These are phyloP conservation scores for Hypomecis atomaria DNA, from an alignment of 2,888 invertebrate species.

Conservation along the genomic window DNA sequence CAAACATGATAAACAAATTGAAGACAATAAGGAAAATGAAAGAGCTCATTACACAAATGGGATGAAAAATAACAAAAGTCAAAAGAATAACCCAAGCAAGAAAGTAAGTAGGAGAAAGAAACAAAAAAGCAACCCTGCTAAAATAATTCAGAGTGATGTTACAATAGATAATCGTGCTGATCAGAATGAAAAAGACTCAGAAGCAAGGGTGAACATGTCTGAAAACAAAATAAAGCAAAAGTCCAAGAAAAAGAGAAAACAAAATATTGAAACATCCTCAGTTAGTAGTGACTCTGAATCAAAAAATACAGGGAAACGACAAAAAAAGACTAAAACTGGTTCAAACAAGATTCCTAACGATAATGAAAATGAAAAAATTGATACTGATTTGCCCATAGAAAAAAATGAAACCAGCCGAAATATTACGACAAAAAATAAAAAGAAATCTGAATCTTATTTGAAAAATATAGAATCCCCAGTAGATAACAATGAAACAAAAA, in stretches of 20 bases:
- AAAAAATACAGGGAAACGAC: conserved; percentile 11
- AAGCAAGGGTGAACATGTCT: not conserved
- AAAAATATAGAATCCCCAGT: conserved; percentile 32
- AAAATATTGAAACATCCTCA: not conserved
- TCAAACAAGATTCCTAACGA: not conserved
- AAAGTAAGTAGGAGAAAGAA: conserved; percentile 12
- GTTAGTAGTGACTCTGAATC: not conserved
- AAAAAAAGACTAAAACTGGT: conserved; percentile 11
- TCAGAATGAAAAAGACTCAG: conserved; percentile 8
- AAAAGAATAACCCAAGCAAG: conserved; percentile 15
- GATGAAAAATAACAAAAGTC: conserved; percentile 4
- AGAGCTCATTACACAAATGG: not conserved
- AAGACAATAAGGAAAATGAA: conserved; percentile 6
- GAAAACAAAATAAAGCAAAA: conserved; percentile 18
- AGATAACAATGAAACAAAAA: conserved; percentile 36
- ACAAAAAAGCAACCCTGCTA: conserved; percentile 22
- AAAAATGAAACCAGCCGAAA: not conserved
- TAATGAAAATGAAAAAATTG: not conserved
- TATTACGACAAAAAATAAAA: conserved; percentile 1
- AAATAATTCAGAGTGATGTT: conserved; percentile 12
- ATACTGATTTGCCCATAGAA: not conserved
- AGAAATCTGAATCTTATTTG: conserved; percentile 19
- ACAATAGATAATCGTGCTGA: conserved; percentile 10
- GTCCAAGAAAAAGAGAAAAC: not conserved
- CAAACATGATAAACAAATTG: conserved; percentile 16